Evolutionary conservation across 2,113 vertebrate species (phyloP).

Genomic region (Corydoras maculifer): DNA sequence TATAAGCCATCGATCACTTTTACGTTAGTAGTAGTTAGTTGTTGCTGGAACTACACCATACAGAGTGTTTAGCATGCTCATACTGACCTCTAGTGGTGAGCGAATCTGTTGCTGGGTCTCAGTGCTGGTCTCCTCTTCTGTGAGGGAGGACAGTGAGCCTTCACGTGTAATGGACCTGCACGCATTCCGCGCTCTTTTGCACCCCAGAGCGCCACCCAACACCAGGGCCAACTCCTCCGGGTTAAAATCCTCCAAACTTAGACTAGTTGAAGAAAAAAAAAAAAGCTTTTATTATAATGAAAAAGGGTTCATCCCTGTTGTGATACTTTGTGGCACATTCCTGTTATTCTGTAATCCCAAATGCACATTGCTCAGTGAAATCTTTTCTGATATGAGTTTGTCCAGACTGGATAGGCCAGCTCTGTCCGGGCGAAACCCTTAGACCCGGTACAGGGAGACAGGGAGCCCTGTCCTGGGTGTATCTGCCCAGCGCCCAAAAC

Average conservation of each 20-base stretch:
- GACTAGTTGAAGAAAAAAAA: constrained; percentile 31
- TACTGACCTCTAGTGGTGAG: constrained; percentile 43
- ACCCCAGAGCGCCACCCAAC: constrained; percentile 30
- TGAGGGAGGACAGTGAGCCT: constrained; percentile 48
- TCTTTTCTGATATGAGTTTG: too few relatives aligned
- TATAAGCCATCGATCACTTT: too few relatives aligned
- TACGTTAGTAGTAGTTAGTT: too few relatives aligned
- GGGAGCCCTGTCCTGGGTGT: too few relatives aligned
- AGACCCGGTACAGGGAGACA: too few relatives aligned
- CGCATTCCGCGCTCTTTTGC: constrained; percentile 17
- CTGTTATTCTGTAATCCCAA: too few relatives aligned
- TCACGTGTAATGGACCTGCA: constrained; percentile 34
- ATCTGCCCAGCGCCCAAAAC: too few relatives aligned
- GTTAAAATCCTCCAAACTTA: constrained; percentile 51
- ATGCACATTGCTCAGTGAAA: too few relatives aligned
- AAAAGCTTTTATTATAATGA: neutral
- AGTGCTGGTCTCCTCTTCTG: constrained; percentile 41
- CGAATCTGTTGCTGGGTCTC: constrained; percentile 35
- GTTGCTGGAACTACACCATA: neutral
- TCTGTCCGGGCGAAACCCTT: too few relatives aligned
- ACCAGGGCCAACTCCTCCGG: constrained; percentile 46
- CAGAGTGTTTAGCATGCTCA: neutral
- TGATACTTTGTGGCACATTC: too few relatives aligned
- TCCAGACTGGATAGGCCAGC: too few relatives aligned
- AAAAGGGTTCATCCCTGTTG: too few relatives aligned